Evolutionary conservation across 2,113 vertebrate genomes (phyloP).

Genomic region (Cnemophilus loriae): DNA sequence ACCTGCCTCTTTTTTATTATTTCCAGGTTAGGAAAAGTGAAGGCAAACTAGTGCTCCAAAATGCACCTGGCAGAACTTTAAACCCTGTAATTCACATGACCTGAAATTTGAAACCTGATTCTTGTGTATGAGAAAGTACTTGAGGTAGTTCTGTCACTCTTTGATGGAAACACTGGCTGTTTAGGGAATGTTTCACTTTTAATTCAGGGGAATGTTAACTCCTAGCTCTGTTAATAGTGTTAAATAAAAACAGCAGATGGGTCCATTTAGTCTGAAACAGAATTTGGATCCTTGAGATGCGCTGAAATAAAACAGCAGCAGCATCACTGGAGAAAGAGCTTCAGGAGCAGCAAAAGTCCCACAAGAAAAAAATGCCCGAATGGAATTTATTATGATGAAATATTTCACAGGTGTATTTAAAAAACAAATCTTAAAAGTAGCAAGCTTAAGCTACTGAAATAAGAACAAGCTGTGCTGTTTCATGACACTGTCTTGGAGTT

Average conservation of each 20-base stretch:
- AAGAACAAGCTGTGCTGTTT: neutral
- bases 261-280: neutral
- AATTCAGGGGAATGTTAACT: neutral
- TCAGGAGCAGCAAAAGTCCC: neutral
- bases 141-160: neutral
- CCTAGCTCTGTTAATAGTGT: neutral
- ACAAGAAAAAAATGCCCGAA: neutral
- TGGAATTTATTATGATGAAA: neutral
- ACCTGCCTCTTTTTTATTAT: neutral
- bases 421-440: neutral
- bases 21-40: neutral
- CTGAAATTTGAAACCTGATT: neutral
- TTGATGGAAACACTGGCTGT: neutral
- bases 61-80: neutral
- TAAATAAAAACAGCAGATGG: neutral
- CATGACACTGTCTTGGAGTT: neutral
- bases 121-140: neutral
- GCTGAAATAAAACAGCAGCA: neutral
- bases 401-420: neutral
- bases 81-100: neutral
- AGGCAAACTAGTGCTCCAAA: neutral
- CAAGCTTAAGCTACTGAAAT: neutral
- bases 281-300: neutral
- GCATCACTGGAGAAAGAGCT: neutral
- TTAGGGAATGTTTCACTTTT: neutral